Base-by-base conservation (phyloP, 2,888 invertebrate species). In the Drosophila imparisetae region DNA sequence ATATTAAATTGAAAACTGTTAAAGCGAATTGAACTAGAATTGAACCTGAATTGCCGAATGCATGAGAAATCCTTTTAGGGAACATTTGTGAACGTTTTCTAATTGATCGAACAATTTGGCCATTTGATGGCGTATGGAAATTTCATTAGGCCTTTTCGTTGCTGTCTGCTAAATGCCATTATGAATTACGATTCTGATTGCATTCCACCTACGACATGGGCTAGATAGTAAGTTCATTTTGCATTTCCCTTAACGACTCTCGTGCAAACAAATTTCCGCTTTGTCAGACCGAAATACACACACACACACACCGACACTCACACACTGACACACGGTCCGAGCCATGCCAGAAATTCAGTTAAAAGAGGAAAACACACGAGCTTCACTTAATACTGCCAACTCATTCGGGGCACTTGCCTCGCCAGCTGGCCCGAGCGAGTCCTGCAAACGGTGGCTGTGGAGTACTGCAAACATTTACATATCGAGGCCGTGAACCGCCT, bases 231-330 rank as follows among this genome's bases (percentile, higher is more conserved):
- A 49, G 66, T 29, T 74, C 79, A 75, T 73, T 77, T 77, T 79
- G 69, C 85, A 77, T 80, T 83, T 85, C 82, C 83, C 75, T 61
- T 71, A 75, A 77, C 87, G 79, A 79, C 69, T 81, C 75, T 73
- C 75, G 80, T 74, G 85, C 85, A 87, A 85, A 79, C 88, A 85
- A 85, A 85, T 85, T 85, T 85, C 85, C 85, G 87, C 68, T 78
- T 70, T 84, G 72, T 71, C 78, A 83, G 85, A 76, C 82, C 55
- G 38, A 63, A 62, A 62, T 65, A 24, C 49, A 66, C 58, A 40
- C 42, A 66, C 59, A 54, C 53, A 61, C 40, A 70, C 58, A 53
- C 27, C 67, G 40, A 36, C 42, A 48, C 32, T 49, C 30, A 62
- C 24, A 29, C 52, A 59, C 48, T 21, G 3, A 64, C 18, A 48